A percentile compares a stretch with the other conserved stretches of the same genome.
Conservation (phyloP, 2,797 vertebrate species). For the Phoxinus dragarum region DNA sequence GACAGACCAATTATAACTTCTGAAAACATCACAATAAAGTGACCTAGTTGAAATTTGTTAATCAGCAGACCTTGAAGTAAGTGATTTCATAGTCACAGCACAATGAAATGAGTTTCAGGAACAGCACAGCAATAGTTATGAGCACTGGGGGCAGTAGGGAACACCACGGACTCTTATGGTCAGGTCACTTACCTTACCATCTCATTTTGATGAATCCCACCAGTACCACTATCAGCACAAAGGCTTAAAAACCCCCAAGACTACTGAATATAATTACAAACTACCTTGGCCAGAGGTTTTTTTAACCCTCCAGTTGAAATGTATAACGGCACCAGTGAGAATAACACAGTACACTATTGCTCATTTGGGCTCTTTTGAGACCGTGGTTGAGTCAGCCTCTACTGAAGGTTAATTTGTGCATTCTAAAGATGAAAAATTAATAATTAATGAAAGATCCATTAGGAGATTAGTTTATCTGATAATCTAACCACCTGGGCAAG, state of each 20-base stretch:
- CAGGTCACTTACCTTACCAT: constrained; percentile 24
- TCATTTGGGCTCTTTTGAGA: constrained; percentile 2
- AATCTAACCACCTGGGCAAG: not conserved
- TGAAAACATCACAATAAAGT: not conserved
- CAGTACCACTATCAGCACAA: constrained; percentile 32
- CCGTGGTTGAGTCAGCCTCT: not conserved
- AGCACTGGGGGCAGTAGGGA: constrained; percentile 42
- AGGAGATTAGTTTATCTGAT: constrained; percentile 14
- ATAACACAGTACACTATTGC: constrained; percentile 1
- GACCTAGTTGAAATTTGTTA: not conserved
- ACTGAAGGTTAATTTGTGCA: constrained; percentile 28
- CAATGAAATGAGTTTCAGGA: constrained; percentile 24
- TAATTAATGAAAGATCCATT: constrained; percentile 1
- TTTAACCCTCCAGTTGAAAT: constrained; percentile 14
- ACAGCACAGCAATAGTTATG: not conserved
- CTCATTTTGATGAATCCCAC: constrained; percentile 10
- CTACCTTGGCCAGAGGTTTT: not conserved
- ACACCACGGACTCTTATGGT: constrained; percentile 26
- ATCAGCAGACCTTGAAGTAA: constrained; percentile 35
- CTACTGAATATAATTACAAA: constrained; percentile 36
- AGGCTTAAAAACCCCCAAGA: constrained; percentile 27
- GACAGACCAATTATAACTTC: not conserved
- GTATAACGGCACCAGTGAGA: not conserved
- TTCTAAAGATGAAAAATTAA: constrained; percentile 7
- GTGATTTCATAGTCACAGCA: constrained; percentile 16